These are phyloP conservation scores for Aporophyla lueneburgensis DNA, from an alignment of 2,888 invertebrate species.

Conservation along the genomic window DNA sequence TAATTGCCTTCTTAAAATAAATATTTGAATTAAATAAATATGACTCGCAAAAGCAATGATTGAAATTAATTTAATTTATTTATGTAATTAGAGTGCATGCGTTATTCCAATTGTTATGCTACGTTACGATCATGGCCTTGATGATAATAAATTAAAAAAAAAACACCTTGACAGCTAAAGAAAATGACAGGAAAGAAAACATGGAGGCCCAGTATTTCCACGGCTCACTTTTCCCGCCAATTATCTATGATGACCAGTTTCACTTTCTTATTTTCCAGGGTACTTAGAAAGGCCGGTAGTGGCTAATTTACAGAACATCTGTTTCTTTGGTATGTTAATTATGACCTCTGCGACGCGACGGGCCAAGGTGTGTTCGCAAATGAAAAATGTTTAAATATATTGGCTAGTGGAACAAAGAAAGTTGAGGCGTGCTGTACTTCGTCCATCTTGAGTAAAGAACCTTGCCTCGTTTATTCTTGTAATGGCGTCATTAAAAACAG, in stretches of 20 bases:
- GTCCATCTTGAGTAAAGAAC: slow-evolving; percentile 19
- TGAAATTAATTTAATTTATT: slow-evolving; percentile 30
- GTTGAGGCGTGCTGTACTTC: slow-evolving; percentile 47
- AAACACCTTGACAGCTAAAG: slow-evolving; percentile 47
- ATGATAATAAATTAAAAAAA: slow-evolving; percentile 11
- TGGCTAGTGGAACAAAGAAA: slow-evolving; percentile 73
- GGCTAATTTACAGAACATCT: slow-evolving; percentile 66
- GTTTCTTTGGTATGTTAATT: slow-evolving; percentile 73
- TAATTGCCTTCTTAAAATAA: slow-evolving; percentile 4
- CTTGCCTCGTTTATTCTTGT: slow-evolving; percentile 17
- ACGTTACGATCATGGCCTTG: slow-evolving; percentile 16
- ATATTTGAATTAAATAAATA: slow-evolving; percentile 1
- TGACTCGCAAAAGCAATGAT: slow-evolving; percentile 1
- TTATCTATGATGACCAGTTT: slow-evolving; percentile 78
- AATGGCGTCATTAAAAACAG: slow-evolving; percentile 37
- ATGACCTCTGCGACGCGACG: slow-evolving; percentile 65
- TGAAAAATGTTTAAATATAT: slow-evolving; percentile 70
- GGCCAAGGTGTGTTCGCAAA: slow-evolving; percentile 69
- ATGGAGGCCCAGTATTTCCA: slow-evolving; percentile 73
- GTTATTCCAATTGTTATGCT: slow-evolving; percentile 15
- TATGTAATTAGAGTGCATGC: slow-evolving; percentile 8
- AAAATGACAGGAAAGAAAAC: slow-evolving; percentile 82
- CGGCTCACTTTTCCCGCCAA: slow-evolving; percentile 82
- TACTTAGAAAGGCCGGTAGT: slow-evolving; percentile 67
- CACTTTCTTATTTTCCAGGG: slow-evolving; percentile 83